Conservation (phyloP, 2,888 invertebrate species). For the Melolontha melolontha region DNA sequence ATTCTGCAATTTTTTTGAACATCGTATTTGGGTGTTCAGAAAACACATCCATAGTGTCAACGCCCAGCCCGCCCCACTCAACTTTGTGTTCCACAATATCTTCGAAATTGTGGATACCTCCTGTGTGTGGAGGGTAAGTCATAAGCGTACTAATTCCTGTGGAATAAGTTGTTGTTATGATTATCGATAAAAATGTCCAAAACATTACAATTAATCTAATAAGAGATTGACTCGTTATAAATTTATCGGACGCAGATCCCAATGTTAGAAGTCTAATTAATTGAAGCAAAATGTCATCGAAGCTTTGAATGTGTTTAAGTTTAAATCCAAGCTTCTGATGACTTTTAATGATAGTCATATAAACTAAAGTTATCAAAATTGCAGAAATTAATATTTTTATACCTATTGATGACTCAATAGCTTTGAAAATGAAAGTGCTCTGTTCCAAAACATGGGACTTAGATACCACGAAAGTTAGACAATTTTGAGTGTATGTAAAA, state of each 20-base stretch:
- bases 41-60: conserved; percentile 1
- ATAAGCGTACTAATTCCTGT: conserved; percentile 20
- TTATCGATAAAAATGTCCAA: conserved; percentile 13
- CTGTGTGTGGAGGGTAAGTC: conserved; percentile 19
- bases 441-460: conserved; percentile 3
- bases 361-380: not conserved
- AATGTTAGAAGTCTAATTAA: conserved; percentile 18
- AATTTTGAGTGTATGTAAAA: conserved; percentile 17
- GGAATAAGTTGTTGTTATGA: conserved; percentile 27
- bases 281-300: not conserved
- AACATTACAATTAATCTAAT: conserved; percentile 19
- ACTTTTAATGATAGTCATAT: not conserved
- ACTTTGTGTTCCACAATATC: conserved; percentile 15
- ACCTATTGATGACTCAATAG: conserved; percentile 2
- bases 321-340: conserved; percentile 3
- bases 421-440: conserved; percentile 17
- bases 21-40: conserved; percentile 13
- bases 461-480: conserved; percentile 27
- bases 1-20: conserved; percentile 17
- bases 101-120: conserved; percentile 5
- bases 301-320: not conserved
- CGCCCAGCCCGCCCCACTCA: conserved; percentile 19
- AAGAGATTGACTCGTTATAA: conserved; percentile 7
- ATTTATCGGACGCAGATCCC: not conserved
- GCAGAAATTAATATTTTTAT: conserved; percentile 7